Evolutionary conservation across 2,888 invertebrate species (phyloP).

Genomic region (Pocota personata): DNA sequence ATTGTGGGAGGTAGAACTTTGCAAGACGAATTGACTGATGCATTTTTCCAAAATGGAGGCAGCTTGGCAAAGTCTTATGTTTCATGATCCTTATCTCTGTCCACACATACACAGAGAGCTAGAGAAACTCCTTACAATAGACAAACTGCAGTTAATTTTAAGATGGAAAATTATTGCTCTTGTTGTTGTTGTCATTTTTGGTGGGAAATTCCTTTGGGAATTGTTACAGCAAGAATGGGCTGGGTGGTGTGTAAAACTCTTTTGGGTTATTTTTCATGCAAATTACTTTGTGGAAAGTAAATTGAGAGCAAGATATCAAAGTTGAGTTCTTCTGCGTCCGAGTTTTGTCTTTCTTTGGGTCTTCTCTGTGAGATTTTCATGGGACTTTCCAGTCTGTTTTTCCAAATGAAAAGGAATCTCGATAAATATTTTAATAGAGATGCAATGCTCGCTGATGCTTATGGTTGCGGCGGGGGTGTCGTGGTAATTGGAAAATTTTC

Average conservation of each 20-base stretch:
- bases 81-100: constrained; percentile 60
- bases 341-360: not conserved
- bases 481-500: constrained; percentile 21
- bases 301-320: constrained; percentile 62
- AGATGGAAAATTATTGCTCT: constrained; percentile 64
- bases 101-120: not conserved
- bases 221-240: not conserved
- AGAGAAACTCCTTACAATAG: constrained; percentile 34
- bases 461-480: not conserved
- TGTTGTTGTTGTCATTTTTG: constrained; percentile 32
- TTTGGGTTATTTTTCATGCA: constrained; percentile 66
- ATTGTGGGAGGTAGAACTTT: constrained; percentile 30
- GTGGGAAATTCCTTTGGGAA: constrained; percentile 39
- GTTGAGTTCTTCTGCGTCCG: constrained; percentile 21
- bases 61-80: constrained; percentile 40
- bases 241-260: not conserved
- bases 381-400: not conserved
- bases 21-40: constrained; percentile 71
- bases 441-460: not conserved
- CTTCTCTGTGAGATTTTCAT: not conserved
- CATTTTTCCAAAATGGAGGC: constrained; percentile 47
- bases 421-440: constrained; percentile 58
- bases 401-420: constrained; percentile 31
- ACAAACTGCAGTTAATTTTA: constrained; percentile 73
- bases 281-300: constrained; percentile 62